Evolutionary conservation across 2,113 vertebrate species (phyloP).

Genomic region (Lampris incognitus): DNA sequence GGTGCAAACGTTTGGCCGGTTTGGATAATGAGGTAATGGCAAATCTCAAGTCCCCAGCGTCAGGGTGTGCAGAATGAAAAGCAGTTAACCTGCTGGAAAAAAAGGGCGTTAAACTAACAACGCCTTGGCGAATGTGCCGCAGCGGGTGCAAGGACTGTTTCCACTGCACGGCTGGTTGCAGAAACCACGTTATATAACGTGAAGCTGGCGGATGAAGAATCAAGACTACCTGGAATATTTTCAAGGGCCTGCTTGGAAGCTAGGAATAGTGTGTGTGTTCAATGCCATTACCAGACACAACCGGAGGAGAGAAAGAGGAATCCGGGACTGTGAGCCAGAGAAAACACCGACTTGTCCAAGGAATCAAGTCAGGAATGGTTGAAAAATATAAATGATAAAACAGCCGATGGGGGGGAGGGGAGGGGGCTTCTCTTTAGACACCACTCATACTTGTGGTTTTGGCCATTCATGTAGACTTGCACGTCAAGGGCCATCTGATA

Average conservation of each 20-base stretch:
- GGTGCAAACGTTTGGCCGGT: neutral
- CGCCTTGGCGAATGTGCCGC: no score
- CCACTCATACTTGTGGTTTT: neutral
- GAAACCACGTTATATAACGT: no score
- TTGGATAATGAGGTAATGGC: neutral
- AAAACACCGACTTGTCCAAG: conserved; percentile 20
- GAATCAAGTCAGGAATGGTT: conserved; percentile 7
- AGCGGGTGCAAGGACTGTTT: no score
- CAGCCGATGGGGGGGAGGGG: neutral
- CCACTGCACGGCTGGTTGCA: no score
- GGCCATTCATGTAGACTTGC: neutral
- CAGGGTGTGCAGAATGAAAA: no score
- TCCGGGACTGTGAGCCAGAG: conserved; percentile 30
- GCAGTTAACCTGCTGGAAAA: no score
- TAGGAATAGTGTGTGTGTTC: conserved; percentile 5
- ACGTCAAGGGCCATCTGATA: neutral
- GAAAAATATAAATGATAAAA: neutral
- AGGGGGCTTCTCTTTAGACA: conserved; percentile 6
- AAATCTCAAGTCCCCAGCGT: no score
- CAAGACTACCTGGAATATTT: neutral
- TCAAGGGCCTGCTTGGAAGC: conserved; percentile 35
- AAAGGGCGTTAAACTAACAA: no score
- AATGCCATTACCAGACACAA: conserved; percentile 17
- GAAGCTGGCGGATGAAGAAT: no score
- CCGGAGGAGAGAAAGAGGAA: conserved; percentile 26